Conservation (phyloP, 2,797 vertebrate species). For the Amniataba percoides region DNA sequence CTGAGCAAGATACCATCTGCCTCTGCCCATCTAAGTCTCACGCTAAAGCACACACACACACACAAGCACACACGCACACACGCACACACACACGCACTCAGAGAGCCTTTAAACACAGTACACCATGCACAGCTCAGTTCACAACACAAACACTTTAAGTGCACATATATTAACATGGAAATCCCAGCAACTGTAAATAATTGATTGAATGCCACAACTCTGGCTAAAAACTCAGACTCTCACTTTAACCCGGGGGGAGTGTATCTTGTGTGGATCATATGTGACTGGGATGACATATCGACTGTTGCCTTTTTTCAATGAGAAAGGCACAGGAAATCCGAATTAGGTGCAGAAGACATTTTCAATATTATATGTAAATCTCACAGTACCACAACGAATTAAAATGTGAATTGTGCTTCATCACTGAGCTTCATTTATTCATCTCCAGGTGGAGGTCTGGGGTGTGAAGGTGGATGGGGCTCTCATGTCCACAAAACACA, state of each 20-base stretch:
- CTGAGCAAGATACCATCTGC: conserved; percentile 80
- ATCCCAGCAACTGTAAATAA: conserved; percentile 41
- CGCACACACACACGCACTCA: conserved; percentile 10
- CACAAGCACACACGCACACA: conserved; percentile 28
- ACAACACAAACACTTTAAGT: conserved; percentile 42
- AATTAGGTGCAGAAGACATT: conserved; percentile 17
- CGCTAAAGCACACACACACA: conserved; percentile 33
- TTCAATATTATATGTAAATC: conserved; percentile 23
- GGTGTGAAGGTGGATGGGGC: conserved; percentile 8
- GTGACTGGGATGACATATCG: conserved; percentile 28
- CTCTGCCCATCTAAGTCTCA: conserved; percentile 72
- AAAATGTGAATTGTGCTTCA: conserved; percentile 17
- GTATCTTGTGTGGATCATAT: conserved; percentile 40
- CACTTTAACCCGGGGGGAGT: neutral
- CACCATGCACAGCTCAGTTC: conserved; percentile 24
- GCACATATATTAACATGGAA: conserved; percentile 37
- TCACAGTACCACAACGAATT: conserved; percentile 17
- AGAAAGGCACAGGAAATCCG: conserved; percentile 32
- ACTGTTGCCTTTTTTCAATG: conserved; percentile 21
- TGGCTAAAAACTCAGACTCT: neutral
- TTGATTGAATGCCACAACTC: conserved; percentile 23
- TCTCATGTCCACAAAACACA: neutral
- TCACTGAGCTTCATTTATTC: conserved; percentile 12
- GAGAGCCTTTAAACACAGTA: conserved; percentile 28
- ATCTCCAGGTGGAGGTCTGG: conserved; percentile 11